Evolutionary conservation across 2,113 vertebrate species (phyloP), one percentile per base, ranked within the genome.

Genomic region (Spilogale gracilis): DNA sequence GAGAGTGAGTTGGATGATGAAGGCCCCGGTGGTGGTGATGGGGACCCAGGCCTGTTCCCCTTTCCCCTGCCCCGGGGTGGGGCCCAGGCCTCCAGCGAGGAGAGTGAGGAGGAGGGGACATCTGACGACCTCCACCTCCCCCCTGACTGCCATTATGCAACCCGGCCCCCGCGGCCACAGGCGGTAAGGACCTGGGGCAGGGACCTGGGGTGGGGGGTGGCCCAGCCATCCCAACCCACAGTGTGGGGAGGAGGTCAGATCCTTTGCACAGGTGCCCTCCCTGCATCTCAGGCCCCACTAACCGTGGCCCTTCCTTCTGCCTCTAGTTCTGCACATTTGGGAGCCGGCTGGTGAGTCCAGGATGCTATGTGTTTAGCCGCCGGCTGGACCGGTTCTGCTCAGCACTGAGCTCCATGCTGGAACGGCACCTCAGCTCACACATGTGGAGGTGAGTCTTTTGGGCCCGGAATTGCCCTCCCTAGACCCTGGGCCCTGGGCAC

Each of bases 401-500:
- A 0, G 99, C 99, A 30, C 99, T 99, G 89, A 99, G 99, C 98
- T 99, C 99, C 98, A 99, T 99, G 99, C 98, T 99, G 98, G 99
- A 99, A 97, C 98, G 98, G 95, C 99, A 99, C 98, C 99, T 99
- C 98, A 99, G 99, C 69, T 98, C 99, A 0, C 99, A 99, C 98
- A 99, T 99, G 97, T 99, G 99, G 99, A 99, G 99, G 99, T 99
- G 98, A 99, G 99, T 98, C 61, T 71, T 43, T 30, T 0, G 0
- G 52, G 61, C 65, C 82, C 50, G 38, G 91, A 80, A 45, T 10
- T 17, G 52, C 30, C 56, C 60, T 93, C 73, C 67, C 63, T 20
- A 23, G 63, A 61, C n/a, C 63, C 69, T 8, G 18, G 52, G 73
- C 48, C 69, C 79, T 7, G 16, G 84, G 50, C 30, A 1, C 23